Percentiles rank a stretch among this genome's conserved stretches.
Conservation (phyloP, 2,797 vertebrate genomes). For the Strix occidentalis region DNA sequence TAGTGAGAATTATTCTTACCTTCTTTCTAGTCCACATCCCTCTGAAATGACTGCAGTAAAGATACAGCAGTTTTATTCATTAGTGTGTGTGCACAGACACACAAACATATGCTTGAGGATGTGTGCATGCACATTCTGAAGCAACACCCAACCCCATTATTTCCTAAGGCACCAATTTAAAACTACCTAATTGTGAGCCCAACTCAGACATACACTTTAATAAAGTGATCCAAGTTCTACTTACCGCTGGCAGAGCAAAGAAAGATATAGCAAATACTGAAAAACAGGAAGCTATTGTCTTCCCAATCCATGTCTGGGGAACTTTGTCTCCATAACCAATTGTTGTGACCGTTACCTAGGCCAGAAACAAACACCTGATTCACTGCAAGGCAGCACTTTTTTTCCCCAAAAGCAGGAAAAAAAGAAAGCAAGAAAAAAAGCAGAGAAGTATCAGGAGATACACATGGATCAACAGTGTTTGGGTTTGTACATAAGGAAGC, state of each 20-base stretch:
- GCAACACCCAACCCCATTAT: not conserved
- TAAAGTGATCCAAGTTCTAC: not conserved
- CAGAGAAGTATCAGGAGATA: not conserved
- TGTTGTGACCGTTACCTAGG: conserved; percentile 88
- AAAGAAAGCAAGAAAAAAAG: not conserved
- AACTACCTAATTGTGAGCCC: not conserved
- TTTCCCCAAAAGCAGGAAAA: fast-evolving
- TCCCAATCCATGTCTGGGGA: conserved; percentile 91
- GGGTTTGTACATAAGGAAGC: not conserved
- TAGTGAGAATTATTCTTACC: not conserved
- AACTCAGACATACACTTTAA: not conserved
- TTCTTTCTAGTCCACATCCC: not conserved
- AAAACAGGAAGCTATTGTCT: conserved; percentile 92
- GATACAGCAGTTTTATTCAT: not conserved
- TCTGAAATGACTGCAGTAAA: not conserved
- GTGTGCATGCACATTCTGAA: not conserved
- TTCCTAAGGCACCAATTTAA: not conserved
- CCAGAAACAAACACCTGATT: not conserved
- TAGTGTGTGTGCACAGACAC: not conserved
- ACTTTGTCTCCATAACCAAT: conserved; percentile 93
- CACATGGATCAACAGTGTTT: not conserved
- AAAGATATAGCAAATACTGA: conserved; percentile 93
- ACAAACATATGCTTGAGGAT: not conserved
- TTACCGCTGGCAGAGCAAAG: conserved; percentile 91
- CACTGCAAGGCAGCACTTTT: not conserved